Evolutionary conservation across 1,140 invertebrate genomes (phyloP), one percentile per base, ranked within the genome.

Genomic region (Argopecten irradians): DNA sequence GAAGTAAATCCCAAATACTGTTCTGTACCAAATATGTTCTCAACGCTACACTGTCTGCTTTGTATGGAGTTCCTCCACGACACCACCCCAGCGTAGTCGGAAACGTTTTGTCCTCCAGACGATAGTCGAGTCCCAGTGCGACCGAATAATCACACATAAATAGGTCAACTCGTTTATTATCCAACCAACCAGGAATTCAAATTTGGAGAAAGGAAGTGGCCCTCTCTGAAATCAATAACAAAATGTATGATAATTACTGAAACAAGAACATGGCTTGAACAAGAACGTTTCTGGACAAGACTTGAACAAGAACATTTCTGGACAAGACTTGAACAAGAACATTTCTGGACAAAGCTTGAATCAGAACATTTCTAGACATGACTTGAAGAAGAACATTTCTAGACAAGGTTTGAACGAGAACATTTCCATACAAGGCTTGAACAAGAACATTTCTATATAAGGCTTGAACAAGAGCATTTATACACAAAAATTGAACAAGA

Each of bases 161-260:
- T 98, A 98, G 88, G 97, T 97, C 11, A 97, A 96, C 96, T 99
- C 99, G 87, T 98, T 97, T 94, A 99, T 97, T 86, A 99, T 95
- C 99, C 99, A 99, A 33, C 97, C 98, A 85, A 99, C 96, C 5
- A 99, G 97, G 95, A 99, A 99, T 94, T 99, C 98, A 92, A 98
- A 97, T 96, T 99, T 98, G 93, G 97, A 98, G 95, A 99, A 99
- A 33, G 98, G 98, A 86, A 99, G 96, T 36, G 98, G 97, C 5
- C 98, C 98, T 95, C 98, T 98, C 97, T 99, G 97, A 87, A 95
- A 93, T 87, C 93, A 93, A 83, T 46, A 14, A 46, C 1, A 71
- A 16, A n/a, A 82, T 7, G 22, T 7, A 82, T n/a, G 7, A 82
- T 82, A 82, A 82, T 82, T 9, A 82, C 32, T n/a, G n/a, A n/a